Conservation (phyloP, 2,888 invertebrate species). For the Lochmaea crataegi region DNA sequence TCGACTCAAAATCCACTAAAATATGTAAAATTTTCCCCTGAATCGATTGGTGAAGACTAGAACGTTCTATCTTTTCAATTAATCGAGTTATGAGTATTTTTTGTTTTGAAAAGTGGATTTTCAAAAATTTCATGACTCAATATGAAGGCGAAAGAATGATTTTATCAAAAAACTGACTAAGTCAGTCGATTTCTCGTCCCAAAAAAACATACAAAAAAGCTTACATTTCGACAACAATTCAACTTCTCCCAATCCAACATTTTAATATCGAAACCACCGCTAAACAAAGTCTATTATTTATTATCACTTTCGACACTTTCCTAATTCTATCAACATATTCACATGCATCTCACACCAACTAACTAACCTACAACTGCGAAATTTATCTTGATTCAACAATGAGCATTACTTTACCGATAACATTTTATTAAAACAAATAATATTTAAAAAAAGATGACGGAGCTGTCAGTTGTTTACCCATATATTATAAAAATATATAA, state of each 20-base stretch:
- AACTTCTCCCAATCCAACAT: neutral
- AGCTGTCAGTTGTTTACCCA: neutral
- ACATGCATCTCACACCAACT: neutral
- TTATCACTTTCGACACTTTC: neutral
- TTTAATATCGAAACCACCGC: neutral
- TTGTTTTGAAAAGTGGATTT: no score
- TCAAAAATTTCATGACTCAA: no score
- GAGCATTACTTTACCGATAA: neutral
- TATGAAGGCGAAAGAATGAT: no score
- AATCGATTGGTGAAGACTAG: no score
- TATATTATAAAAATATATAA: neutral
- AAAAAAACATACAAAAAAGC: no score
- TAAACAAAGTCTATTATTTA: neutral
- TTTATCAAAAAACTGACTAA: no score
- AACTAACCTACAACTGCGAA: slow-evolving; percentile 3
- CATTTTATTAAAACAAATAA: slow-evolving; percentile 16
- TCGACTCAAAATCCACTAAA: no score
- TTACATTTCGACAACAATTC: slow-evolving; percentile 3
- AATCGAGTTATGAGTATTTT: no score
- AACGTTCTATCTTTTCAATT: no score
- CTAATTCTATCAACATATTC: neutral
- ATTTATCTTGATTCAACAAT: slow-evolving; percentile 16
- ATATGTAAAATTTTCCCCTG: no score
- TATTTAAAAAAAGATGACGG: slow-evolving; percentile 4
- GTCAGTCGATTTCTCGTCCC: no score